phyloP scores from a whole-genome alignment of 2,113 vertebrate genomes.

The Corvus cornix region DNA sequence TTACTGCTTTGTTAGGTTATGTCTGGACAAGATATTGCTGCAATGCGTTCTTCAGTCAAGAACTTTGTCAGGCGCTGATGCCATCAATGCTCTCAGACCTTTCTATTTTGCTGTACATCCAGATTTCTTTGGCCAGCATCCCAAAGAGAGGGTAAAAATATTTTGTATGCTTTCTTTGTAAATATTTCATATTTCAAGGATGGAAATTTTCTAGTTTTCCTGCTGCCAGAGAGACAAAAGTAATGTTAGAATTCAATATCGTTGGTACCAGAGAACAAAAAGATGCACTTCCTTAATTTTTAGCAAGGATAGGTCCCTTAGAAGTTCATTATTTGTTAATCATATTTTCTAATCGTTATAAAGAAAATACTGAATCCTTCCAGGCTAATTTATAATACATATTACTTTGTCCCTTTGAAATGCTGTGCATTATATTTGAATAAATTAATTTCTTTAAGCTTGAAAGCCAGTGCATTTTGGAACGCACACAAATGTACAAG shows the following conservation, averaged over 20 bases:
- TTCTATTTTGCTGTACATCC: conserved; percentile 98
- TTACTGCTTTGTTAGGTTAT: conserved; percentile 63
- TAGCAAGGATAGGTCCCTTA: not conserved
- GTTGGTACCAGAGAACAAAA: not conserved
- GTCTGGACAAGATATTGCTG: conserved; percentile 58
- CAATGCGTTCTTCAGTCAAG: conserved; percentile 72
- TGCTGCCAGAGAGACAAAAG: not conserved
- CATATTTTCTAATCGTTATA: not conserved
- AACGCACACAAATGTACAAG: not conserved
- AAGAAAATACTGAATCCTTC: not conserved
- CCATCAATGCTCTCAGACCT: conserved; percentile 90
- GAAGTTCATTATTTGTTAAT: not conserved
- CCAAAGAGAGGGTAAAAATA: conserved; percentile 87
- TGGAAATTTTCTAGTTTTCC: not conserved
- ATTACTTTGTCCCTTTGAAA: not conserved
- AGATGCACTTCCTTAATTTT: not conserved
- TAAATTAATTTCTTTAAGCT: not conserved
- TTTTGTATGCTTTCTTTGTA: not conserved
- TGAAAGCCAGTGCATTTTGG: not conserved
- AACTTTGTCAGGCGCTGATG: conserved; percentile 87
- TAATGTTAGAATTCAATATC: not conserved
- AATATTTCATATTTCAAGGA: not conserved
- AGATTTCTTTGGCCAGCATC: conserved; percentile 96
- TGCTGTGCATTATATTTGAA: not conserved
- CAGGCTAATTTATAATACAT: not conserved